Evolutionary conservation across 2,113 vertebrate genomes (phyloP), one percentile per base, ranked within the genome.

Genomic region (Noctilio leporinus): DNA sequence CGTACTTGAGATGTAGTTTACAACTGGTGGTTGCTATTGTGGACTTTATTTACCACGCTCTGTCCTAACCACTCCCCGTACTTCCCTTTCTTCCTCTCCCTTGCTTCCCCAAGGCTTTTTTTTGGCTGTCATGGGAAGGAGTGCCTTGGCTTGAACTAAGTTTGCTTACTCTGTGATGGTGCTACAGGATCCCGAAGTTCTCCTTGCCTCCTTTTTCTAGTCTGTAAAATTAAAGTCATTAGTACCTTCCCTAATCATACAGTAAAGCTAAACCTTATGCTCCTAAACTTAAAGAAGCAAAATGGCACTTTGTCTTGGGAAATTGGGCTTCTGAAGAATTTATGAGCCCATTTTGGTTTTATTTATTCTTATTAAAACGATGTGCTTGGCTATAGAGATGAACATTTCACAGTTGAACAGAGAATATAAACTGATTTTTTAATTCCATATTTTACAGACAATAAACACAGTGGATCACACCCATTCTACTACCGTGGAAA

Each of bases 361-460:
- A 43, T 53, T 84, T 94, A 69, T 57, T 90, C 69, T 95, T 91
- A 83, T 40, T 88, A 76, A 95, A 92, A 97, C 38, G 30, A 35
- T 81, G 35, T 47, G 2, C 89, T 94, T 93, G 45, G 24, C 38
- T 94, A 19, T 91, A 64, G 33, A 70, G 57, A 69, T 94, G 35
- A 95, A 2, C 20, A 94, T 89, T 95, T 96, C 80, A 92, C 11
- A 64, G 16, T 64, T 97, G 77, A 94, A 80, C 26, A 88, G 35
- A 91, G n/a, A 86, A 26, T 70, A 62, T 86, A 30, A 91, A 86
- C 85, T 76, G 81, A 95, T 77, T 43, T 91, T 15, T 82, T 84
- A 53, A 70, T 96, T 94, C 26, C 47, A 8, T 51, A 75, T 96
- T 87, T 97, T 82, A 14, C 65, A 98, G 98, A 94, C 33, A 80